These are phyloP conservation scores for Andrena bicolor DNA, from an alignment of 2,888 invertebrate genomes.

Conservation along the genomic window DNA sequence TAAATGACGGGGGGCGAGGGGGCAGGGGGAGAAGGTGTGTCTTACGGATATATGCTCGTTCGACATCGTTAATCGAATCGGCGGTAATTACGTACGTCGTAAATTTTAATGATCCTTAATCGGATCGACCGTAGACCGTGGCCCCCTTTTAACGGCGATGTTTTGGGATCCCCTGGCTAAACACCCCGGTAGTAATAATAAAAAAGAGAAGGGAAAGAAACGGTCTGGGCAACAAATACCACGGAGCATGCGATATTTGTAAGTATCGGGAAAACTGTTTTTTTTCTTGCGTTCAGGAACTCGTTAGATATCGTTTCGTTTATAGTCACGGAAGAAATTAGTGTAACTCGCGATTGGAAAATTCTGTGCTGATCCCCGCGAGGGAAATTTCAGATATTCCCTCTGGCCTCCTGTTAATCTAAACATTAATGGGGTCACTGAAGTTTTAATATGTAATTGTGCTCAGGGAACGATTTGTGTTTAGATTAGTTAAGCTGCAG, in stretches of 20 bases:
- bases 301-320: neutral
- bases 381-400: neutral
- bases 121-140: slow-evolving; percentile 51
- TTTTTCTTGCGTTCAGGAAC: neutral
- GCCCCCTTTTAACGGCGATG: slow-evolving; percentile 45
- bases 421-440: no score
- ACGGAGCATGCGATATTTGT: neutral
- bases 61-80: slow-evolving; percentile 76
- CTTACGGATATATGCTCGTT: slow-evolving; percentile 71
- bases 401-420: no score
- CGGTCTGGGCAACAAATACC: slow-evolving; percentile 28
- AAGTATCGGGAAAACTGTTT: neutral
- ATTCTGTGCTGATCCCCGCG: neutral
- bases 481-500: no score
- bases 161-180: slow-evolving; percentile 55
- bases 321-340: neutral
- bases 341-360: neutral
- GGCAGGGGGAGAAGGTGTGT: slow-evolving; percentile 49
- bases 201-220: neutral
- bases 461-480: no score
- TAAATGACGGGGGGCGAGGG: slow-evolving; percentile 67
- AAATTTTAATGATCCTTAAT: slow-evolving; percentile 77
- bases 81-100: slow-evolving; percentile 77
- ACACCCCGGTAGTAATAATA: slow-evolving; percentile 11
- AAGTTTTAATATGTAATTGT: no score